These are phyloP conservation scores for Andrena chrysosceles DNA, from an alignment of 2,888 invertebrate species.

Conservation along the genomic window DNA sequence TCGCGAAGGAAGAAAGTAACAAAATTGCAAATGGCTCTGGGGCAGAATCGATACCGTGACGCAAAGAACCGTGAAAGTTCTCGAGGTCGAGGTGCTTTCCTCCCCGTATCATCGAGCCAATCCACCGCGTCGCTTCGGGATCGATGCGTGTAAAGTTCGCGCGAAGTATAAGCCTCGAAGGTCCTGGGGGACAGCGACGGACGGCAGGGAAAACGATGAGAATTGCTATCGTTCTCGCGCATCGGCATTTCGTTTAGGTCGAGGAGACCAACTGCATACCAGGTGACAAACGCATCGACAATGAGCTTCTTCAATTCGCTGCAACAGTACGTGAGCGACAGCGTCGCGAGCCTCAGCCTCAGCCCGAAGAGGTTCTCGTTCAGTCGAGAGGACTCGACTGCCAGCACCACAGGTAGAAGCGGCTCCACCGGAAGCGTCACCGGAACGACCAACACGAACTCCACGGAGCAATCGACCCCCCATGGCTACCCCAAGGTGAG, in stretches of 20 bases:
- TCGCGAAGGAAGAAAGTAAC: constrained; percentile 35
- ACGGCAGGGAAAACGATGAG: constrained; percentile 46
- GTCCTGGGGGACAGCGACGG: constrained; percentile 11
- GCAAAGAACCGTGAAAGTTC: constrained; percentile 65
- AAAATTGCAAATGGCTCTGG: constrained; percentile 66
- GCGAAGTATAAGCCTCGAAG: constrained; percentile 29
- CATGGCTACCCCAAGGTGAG: constrained; percentile 82
- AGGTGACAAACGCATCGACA: constrained; percentile 49
- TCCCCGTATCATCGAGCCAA: constrained; percentile 51
- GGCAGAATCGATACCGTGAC: constrained; percentile 65
- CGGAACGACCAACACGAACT: constrained; percentile 82
- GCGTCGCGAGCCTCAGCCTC: constrained; percentile 92
- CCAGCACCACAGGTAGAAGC: constrained; percentile 75
- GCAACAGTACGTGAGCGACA: constrained; percentile 94
- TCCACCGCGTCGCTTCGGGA: constrained; percentile 36
- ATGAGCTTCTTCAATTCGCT: constrained; percentile 96
- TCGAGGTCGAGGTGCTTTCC: constrained; percentile 57
- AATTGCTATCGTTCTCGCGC: constrained; percentile 13
- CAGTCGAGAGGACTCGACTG: constrained; percentile 88
- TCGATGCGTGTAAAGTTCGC: constrained; percentile 64
- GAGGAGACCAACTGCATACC: not conserved
- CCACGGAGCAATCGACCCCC: constrained; percentile 73
- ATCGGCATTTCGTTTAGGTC: constrained; percentile 13
- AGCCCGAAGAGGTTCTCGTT: constrained; percentile 91
- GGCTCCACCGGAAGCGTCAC: constrained; percentile 82